Conservation (phyloP, 2,888 invertebrate genomes). For the Drosophila borealis region DNA sequence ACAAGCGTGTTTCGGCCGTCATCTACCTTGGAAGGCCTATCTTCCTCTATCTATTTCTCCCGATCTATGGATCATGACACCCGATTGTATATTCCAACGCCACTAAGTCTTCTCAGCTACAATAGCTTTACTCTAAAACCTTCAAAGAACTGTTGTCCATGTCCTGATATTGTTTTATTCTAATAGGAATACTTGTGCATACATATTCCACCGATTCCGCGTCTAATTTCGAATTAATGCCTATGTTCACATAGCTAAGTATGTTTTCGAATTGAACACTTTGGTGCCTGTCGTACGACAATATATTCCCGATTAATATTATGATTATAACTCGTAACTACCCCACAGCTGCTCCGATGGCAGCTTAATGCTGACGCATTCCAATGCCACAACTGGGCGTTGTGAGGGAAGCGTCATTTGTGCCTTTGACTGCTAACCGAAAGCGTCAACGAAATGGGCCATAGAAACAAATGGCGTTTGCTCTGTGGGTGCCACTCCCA, state of each 20-base stretch:
- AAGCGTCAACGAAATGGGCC: conserved; percentile 72
- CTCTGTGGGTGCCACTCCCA: conserved; percentile 63
- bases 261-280: conserved; percentile 2
- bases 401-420: conserved; percentile 54
- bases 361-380: conserved; percentile 55
- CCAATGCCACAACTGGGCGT: conserved; percentile 20
- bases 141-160: too few relatives aligned
- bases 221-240: too few relatives aligned
- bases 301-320: not conserved
- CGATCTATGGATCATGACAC: too few relatives aligned
- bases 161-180: too few relatives aligned
- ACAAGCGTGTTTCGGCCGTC: too few relatives aligned
- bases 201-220: too few relatives aligned
- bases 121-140: too few relatives aligned
- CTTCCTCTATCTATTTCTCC: too few relatives aligned
- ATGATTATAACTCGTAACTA: not conserved
- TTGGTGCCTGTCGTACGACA: not conserved
- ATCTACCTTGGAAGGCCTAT: too few relatives aligned
- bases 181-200: too few relatives aligned
- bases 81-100: too few relatives aligned
- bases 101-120: too few relatives aligned
- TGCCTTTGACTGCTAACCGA: conserved; percentile 49
- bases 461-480: conserved; percentile 73
- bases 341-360: not conserved
- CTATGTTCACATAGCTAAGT: not conserved